phyloP scores from a whole-genome alignment of 2,797 vertebrate species.

The Intellagama lesueurii region DNA sequence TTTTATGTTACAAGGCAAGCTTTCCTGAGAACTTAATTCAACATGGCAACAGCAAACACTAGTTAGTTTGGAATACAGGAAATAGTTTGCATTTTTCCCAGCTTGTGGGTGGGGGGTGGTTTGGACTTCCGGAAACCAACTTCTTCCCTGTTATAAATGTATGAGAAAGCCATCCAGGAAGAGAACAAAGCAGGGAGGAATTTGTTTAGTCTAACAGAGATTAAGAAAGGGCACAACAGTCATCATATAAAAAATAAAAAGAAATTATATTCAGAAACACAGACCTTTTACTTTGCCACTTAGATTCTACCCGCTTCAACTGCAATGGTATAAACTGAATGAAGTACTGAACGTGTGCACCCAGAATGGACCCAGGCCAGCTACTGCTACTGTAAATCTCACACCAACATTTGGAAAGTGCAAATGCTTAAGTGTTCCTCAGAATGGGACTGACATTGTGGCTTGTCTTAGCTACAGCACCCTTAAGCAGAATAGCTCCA shows the following conservation, averaged over 20 bases:
- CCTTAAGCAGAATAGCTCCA: no score
- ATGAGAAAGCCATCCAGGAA: background rate
- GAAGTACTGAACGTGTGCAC: background rate
- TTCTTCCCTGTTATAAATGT: background rate
- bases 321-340: background rate
- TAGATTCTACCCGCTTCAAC: no score
- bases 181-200: background rate
- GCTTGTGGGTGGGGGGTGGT: background rate
- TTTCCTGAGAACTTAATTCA: slow-evolving; percentile 5
- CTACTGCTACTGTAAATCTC: background rate
- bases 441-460: no score
- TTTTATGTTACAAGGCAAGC: slow-evolving; percentile 11
- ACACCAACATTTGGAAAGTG: no score
- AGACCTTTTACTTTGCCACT: background rate
- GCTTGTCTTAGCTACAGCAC: no score
- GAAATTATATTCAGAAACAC: background rate
- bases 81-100: slow-evolving; percentile 1
- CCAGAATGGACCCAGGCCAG: background rate
- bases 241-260: background rate
- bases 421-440: no score
- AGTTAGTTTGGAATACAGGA: slow-evolving; percentile 28
- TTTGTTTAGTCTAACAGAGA: background rate
- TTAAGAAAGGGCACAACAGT: background rate
- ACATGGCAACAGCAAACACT: slow-evolving; percentile 7
- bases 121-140: background rate